Evolutionary conservation across 2,888 invertebrate genomes (phyloP), one percentile per base, ranked within the genome.

Genomic region (Stenichneumon culpator): DNA sequence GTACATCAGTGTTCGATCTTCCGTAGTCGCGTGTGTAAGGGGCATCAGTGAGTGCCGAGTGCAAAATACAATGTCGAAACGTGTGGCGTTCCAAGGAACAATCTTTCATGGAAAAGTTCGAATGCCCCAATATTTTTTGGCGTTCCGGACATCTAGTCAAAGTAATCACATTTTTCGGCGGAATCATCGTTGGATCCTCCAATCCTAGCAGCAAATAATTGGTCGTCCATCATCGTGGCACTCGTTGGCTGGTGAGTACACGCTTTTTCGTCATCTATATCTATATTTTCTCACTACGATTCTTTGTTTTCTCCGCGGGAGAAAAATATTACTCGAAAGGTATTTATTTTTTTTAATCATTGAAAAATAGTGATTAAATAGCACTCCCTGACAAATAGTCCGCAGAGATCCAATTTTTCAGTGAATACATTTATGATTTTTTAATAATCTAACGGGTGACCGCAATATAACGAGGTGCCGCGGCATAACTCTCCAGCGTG

Each of bases 401-500:
- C n/a, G n/a, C n/a, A n/a, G n/a, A n/a, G n/a, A n/a, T n/a, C n/a
- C n/a, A n/a, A n/a, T n/a, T n/a, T 28, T 28, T 28, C 3, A 28
- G 28, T 28, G 5, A 28, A 36, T n/a, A 7, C 36, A 6, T 36
- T 36, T 7, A 36, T 28, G 6, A 7, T 36, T 36, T 36, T 36
- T 36, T 36, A 32, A 36, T 36, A 36, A 36, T 7, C 6, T 36
- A 36, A 7, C 36, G 7, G 0, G 36, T 36, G 36, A 36, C 36
- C 7, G 7, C 36, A 7, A 7, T 1, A 36, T 36, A 36, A 36
- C 86, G 88, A 87, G 86, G 83, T 75, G 57, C 65, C 69, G 75
- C 86, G 73, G 77, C 81, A 83, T 85, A 86, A 86, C 85, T 88
- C 84, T 81, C 82, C 79, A 77, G 57, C 67, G n/a, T n/a, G n/a